Conservation (phyloP, 37 sponge, comb jelly and placozoan genomes). For the Haliclona indistincta region DNA sequence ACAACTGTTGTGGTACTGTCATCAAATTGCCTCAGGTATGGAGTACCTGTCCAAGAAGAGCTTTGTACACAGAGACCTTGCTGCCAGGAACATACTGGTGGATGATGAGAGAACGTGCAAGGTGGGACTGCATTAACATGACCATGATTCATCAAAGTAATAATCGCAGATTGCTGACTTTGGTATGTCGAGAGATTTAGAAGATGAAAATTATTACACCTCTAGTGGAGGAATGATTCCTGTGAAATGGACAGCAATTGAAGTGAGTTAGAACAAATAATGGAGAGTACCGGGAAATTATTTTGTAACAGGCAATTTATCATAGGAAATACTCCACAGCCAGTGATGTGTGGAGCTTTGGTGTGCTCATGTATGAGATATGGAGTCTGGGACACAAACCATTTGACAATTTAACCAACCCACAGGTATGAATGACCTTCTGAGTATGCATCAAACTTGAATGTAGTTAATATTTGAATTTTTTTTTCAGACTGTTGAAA, state of each 20-base stretch:
- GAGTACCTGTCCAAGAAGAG: constrained; percentile 53
- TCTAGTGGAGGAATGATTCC: constrained; percentile 55
- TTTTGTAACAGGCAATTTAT: constrained; percentile 19
- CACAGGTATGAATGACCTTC: background rate
- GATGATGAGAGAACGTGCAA: constrained; percentile 53
- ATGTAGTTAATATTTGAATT: background rate
- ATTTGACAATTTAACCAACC: background rate
- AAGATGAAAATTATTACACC: constrained; percentile 54
- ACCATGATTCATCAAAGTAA: background rate
- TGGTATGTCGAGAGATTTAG: constrained; percentile 55
- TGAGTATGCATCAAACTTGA: too few relatives aligned
- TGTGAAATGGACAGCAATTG: constrained; percentile 53
- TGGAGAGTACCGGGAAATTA: too few relatives aligned
- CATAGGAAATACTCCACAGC: constrained; percentile 19
- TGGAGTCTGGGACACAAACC: constrained; percentile 50
- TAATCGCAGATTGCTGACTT: constrained; percentile 57
- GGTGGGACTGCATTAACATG: constrained; percentile 11
- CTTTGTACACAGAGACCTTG: constrained; percentile 76
- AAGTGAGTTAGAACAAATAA: too few relatives aligned
- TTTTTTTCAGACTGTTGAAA: constrained; percentile 6
- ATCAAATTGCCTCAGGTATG: constrained; percentile 70
- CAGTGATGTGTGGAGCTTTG: constrained; percentile 61
- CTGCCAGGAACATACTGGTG: constrained; percentile 77
- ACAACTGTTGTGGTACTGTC: constrained; percentile 48
- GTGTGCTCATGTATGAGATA: constrained; percentile 46